A percentile compares a stretch with the other conserved stretches of the same genome.
These are phyloP conservation scores for Frankliniella fusca DNA, from an alignment of 2,888 invertebrate genomes.

Conservation along the genomic window DNA sequence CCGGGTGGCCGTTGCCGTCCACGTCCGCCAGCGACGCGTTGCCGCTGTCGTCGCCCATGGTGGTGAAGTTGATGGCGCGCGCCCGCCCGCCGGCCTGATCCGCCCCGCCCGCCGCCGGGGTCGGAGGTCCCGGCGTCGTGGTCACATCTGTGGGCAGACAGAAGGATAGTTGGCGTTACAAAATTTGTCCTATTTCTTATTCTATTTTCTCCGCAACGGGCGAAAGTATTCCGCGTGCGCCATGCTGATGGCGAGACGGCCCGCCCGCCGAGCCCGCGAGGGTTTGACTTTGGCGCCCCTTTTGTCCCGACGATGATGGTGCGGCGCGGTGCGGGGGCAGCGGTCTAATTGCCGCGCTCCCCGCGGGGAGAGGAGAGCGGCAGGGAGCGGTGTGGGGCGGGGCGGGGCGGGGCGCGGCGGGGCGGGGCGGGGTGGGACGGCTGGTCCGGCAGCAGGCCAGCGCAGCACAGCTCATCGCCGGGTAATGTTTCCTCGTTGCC, in stretches of 20 bases:
- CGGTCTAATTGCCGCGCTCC: no score
- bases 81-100: conserved; percentile 35
- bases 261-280: neutral
- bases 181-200: neutral
- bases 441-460: no score
- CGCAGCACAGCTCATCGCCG: no score
- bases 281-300: neutral
- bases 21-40: conserved; percentile 40
- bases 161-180: neutral
- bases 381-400: no score
- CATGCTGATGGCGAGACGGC: neutral
- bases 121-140: conserved; percentile 7
- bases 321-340: neutral
- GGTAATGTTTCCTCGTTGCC: no score
- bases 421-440: no score
- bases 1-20: conserved; percentile 43
- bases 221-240: neutral
- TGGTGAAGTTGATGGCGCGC: conserved; percentile 34
- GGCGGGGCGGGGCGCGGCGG: no score
- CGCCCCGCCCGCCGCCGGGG: conserved; percentile 33
- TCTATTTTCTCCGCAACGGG: neutral
- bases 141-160: conserved; percentile 7
- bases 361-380: no score
- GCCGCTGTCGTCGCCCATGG: conserved; percentile 39
- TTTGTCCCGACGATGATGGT: neutral